Percentiles rank a stretch among this genome's conserved stretches.
These are phyloP conservation scores for Cranoglanis bouderius DNA, from an alignment of 2,113 vertebrate genomes.

Conservation along the genomic window DNA sequence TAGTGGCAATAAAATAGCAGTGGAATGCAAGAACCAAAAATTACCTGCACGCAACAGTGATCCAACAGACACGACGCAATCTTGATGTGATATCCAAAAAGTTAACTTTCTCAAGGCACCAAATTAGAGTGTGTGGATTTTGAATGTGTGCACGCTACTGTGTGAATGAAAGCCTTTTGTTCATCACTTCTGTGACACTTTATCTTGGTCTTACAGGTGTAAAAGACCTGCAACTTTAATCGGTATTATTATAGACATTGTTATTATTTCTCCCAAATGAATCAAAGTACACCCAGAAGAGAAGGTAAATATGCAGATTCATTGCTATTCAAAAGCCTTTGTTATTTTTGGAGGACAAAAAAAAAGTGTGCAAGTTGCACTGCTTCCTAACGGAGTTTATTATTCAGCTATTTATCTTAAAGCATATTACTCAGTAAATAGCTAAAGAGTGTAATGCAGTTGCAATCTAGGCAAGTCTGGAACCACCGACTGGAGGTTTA, in stretches of 20 bases:
- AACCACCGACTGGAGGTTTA: not conserved
- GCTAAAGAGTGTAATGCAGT: not conserved
- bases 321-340: not conserved
- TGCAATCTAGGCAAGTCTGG: not conserved
- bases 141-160: not conserved
- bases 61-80: constrained; percentile 42
- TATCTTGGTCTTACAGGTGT: not conserved
- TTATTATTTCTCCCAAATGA: not conserved
- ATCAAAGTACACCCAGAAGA: not conserved
- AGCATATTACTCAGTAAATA: not conserved
- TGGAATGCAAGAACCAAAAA: constrained; percentile 39
- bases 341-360: not conserved
- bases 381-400: not conserved
- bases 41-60: constrained; percentile 29
- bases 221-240: not conserved
- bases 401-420: constrained; percentile 6
- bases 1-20: constrained; percentile 37
- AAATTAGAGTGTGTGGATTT: constrained; percentile 34
- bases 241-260: not conserved
- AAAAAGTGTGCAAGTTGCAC: not conserved
- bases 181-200: not conserved
- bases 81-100: constrained; percentile 46
- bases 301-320: constrained; percentile 2
- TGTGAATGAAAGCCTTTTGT: not conserved
- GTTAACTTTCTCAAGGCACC: constrained; percentile 40